These are phyloP conservation scores for Sinella curviseta DNA, from an alignment of 1,140 invertebrate genomes.

Conservation along the genomic window DNA sequence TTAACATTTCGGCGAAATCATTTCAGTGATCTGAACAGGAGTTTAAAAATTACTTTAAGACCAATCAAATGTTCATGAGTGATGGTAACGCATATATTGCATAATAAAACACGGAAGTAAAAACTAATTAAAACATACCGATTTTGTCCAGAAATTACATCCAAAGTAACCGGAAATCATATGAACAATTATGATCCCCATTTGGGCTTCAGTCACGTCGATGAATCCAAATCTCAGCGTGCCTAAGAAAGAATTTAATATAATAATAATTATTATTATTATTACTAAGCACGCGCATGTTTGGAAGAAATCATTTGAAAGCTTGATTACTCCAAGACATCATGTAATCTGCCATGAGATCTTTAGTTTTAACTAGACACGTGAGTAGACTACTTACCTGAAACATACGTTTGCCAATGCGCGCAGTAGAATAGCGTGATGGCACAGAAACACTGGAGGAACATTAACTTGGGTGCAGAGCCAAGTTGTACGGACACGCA, in stretches of 20 bases:
- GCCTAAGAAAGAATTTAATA: slow-evolving; percentile 57
- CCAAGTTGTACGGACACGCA: slow-evolving; percentile 90
- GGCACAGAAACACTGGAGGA: slow-evolving; percentile 90
- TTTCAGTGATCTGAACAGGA: too few species aligned
- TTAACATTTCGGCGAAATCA: too few species aligned
- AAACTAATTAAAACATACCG: slow-evolving; percentile 63
- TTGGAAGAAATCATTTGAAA: not conserved
- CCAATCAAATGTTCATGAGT: too few species aligned
- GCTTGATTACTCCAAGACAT: not conserved
- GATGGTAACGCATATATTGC: not conserved
- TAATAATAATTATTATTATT: not conserved
- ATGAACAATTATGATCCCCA: slow-evolving; percentile 87
- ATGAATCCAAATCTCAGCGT: slow-evolving; percentile 89
- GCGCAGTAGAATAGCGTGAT: slow-evolving; percentile 96
- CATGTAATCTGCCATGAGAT: not conserved
- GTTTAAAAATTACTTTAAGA: too few species aligned
- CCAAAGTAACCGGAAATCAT: slow-evolving; percentile 84
- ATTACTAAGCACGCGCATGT: too few species aligned
- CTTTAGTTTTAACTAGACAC: too few species aligned
- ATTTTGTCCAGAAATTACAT: slow-evolving; percentile 76
- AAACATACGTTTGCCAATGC: slow-evolving; percentile 99
- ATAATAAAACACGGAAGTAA: not conserved
- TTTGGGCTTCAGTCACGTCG: slow-evolving; percentile 98
- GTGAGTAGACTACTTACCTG: slow-evolving; percentile 64
- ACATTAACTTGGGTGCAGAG: slow-evolving; percentile 86